A percentile compares a stretch with the other conserved stretches of the same genome.
Evolutionary conservation across 64 coral and sea anemone genomes (phyloP).

Genomic region (Montipora cactus): DNA sequence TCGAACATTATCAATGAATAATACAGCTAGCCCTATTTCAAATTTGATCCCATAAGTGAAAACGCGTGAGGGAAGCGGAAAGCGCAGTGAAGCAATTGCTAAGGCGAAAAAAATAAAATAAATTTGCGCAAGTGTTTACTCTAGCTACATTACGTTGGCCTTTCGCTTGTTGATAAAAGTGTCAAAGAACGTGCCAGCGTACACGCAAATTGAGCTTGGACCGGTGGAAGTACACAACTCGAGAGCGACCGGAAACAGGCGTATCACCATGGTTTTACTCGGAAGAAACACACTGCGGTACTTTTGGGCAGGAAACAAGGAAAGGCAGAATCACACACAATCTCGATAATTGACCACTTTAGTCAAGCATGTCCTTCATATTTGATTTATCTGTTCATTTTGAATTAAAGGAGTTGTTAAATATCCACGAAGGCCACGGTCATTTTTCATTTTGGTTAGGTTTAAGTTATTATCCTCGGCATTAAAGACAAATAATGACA

Average conservation of each 20-base stretch:
- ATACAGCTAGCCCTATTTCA: not conserved
- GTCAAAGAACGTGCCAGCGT: not conserved
- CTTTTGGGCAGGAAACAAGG: not conserved
- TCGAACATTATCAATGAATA: not conserved
- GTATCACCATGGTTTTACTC: not conserved
- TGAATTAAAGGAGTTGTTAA: not conserved
- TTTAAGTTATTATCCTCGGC: not conserved
- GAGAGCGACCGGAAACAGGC: not conserved
- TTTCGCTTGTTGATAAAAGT: not conserved
- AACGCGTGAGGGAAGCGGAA: no score
- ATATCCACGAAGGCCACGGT: not conserved
- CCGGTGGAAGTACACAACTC: not conserved
- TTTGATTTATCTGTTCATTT: not conserved
- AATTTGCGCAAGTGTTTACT: no score
- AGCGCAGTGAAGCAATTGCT: no score
- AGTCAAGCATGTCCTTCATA: not conserved
- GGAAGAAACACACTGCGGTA: not conserved
- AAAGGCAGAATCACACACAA: not conserved
- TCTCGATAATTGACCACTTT: constrained; percentile 6
- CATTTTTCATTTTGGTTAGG: not conserved
- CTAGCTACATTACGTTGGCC: not conserved
- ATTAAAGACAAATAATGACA: not conserved
- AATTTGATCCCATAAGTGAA: not conserved
- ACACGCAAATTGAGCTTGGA: not conserved
- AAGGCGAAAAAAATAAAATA: no score